These are phyloP conservation scores for Cyprinus carpio DNA, from an alignment of 2,113 vertebrate genomes.

Conservation along the genomic window DNA sequence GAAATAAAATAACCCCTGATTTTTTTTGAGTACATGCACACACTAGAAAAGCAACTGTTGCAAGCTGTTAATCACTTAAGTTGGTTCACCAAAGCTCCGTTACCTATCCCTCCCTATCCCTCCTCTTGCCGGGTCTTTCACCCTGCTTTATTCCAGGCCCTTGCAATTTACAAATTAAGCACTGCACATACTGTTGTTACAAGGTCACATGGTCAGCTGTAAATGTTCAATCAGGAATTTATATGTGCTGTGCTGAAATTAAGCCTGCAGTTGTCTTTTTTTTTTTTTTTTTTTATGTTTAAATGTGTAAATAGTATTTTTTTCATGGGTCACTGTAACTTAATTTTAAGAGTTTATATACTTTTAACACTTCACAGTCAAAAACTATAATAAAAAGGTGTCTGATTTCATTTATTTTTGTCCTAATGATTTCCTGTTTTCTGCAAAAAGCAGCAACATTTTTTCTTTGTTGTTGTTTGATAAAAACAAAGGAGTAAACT, in stretches of 20 bases:
- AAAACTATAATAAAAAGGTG: slow-evolving; percentile 63
- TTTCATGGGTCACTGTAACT: slow-evolving; percentile 62
- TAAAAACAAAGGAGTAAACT: not conserved
- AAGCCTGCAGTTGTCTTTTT: slow-evolving; percentile 31
- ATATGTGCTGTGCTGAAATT: slow-evolving; percentile 8
- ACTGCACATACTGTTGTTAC: not conserved
- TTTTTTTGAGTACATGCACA: too few relatives aligned
- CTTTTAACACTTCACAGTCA: slow-evolving; percentile 67
- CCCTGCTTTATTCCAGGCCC: too few relatives aligned
- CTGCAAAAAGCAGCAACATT: too few relatives aligned
- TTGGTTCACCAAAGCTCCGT: too few relatives aligned
- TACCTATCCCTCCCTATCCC: too few relatives aligned
- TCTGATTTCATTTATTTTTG: slow-evolving; percentile 12
- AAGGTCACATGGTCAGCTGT: not conserved
- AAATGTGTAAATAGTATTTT: slow-evolving; percentile 55
- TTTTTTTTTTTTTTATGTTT: too few relatives aligned
- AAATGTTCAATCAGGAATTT: not conserved
- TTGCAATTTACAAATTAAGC: too few relatives aligned
- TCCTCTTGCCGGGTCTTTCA: too few relatives aligned
- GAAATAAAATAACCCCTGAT: too few relatives aligned
- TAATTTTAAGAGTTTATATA: slow-evolving; percentile 58
- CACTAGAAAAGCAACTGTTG: too few relatives aligned
- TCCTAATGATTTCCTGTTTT: slow-evolving; percentile 11
- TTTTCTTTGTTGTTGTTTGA: too few relatives aligned
- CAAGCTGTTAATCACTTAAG: too few relatives aligned